Conservation (phyloP, 2,888 invertebrate genomes). For the Hirtodrosophila duncani region DNA sequence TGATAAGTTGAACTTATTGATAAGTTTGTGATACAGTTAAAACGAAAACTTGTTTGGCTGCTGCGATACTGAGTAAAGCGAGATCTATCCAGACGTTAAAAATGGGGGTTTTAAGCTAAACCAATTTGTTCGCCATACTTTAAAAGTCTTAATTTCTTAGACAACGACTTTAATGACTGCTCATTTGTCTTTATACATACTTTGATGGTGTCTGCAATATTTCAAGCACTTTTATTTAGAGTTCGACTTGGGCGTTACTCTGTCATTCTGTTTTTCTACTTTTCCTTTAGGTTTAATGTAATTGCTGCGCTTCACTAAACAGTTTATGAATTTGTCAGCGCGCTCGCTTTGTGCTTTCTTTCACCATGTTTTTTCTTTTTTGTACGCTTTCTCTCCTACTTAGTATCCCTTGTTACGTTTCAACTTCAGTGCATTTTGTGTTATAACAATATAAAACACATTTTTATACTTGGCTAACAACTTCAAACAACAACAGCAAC, state of each 20-base stretch:
- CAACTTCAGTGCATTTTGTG: slow-evolving; percentile 49
- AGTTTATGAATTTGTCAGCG: slow-evolving; percentile 59
- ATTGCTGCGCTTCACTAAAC: slow-evolving; percentile 64
- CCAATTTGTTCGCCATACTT: too few species aligned
- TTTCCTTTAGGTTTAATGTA: slow-evolving; percentile 43
- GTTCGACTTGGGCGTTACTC: neutral
- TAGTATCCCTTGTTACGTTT: slow-evolving; percentile 35
- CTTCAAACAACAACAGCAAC: slow-evolving; percentile 47
- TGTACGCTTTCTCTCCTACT: neutral
- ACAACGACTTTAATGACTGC: too few species aligned
- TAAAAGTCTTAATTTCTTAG: too few species aligned
- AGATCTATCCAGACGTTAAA: too few species aligned
- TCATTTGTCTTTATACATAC: too few species aligned
- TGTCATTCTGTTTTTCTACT: slow-evolving; percentile 14
- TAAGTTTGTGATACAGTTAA: too few species aligned
- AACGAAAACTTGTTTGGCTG: too few species aligned
- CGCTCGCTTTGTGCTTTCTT: slow-evolving; percentile 4
- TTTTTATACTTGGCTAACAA: slow-evolving; percentile 38
- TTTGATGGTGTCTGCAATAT: neutral
- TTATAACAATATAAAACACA: slow-evolving; percentile 44
- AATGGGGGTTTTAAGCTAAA: too few species aligned
- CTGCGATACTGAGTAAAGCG: too few species aligned
- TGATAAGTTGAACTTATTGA: too few species aligned
- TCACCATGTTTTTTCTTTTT: slow-evolving; percentile 5
- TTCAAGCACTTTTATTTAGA: neutral